These are phyloP conservation scores for Seladonia tumulorum DNA, from an alignment of 2,888 invertebrate species.

Conservation along the genomic window DNA sequence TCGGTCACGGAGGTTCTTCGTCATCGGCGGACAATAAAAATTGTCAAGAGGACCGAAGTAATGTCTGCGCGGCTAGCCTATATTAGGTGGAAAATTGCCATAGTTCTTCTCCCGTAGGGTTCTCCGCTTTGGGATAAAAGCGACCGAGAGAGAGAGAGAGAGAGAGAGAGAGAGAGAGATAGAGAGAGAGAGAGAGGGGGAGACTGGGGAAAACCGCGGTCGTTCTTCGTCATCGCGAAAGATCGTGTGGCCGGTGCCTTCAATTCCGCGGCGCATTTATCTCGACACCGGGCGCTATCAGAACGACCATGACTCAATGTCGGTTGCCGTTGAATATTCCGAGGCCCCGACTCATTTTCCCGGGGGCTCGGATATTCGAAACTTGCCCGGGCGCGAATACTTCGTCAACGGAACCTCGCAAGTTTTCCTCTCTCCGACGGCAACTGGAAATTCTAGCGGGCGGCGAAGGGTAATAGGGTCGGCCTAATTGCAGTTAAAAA, in stretches of 20 bases:
- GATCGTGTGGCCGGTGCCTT: not conserved
- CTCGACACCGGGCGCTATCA: slow-evolving; percentile 7
- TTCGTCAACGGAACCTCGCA: slow-evolving; percentile 17
- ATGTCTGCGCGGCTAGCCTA: too few species aligned
- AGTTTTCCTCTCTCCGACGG: slow-evolving; percentile 24
- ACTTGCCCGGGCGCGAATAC: not conserved
- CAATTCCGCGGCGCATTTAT: not conserved
- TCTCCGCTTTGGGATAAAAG: too few species aligned
- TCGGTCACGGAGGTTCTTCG: too few species aligned
- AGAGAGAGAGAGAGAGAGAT: too few species aligned
- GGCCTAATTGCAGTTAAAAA: slow-evolving; percentile 34
- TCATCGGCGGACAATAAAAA: too few species aligned
- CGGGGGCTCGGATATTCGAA: slow-evolving; percentile 4
- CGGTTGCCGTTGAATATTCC: slow-evolving; percentile 14
- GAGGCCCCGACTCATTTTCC: not conserved
- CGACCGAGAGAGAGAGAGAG: too few species aligned
- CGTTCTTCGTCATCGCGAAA: not conserved
- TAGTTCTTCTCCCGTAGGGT: too few species aligned
- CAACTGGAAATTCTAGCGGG: not conserved
- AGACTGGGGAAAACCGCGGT: not conserved
- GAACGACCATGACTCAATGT: slow-evolving; percentile 10
- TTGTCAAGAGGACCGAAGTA: too few species aligned
- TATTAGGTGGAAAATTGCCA: too few species aligned
- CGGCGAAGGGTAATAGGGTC: not conserved
- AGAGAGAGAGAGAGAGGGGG: too few species aligned